Percentiles rank a stretch among this genome's conserved stretches.
phyloP scores from a whole-genome alignment of 2,888 invertebrate species.

The Tricholauxania praeusta region DNA sequence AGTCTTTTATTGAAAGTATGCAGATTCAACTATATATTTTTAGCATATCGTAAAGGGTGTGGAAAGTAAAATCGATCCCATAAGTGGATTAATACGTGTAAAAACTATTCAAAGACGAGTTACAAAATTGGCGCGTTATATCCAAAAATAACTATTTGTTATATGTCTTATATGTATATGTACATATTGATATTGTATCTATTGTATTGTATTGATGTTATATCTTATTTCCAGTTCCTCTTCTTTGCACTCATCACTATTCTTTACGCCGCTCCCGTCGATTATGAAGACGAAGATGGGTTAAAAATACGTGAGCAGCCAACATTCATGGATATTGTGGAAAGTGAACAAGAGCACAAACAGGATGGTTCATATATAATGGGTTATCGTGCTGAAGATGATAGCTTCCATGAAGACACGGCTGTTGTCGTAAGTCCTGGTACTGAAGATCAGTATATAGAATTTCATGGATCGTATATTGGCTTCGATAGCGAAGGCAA shows the following conservation, averaged over 20 bases:
- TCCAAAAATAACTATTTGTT: too few relatives aligned
- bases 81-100: too few relatives aligned
- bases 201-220: too few relatives aligned
- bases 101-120: too few relatives aligned
- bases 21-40: too few relatives aligned
- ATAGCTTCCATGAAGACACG: slow-evolving; percentile 60
- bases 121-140: too few relatives aligned
- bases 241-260: slow-evolving; percentile 41
- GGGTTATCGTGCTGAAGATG: slow-evolving; percentile 62
- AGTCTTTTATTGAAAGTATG: too few relatives aligned
- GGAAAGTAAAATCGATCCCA: too few relatives aligned
- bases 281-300: slow-evolving; percentile 1
- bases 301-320: too few relatives aligned
- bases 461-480: slow-evolving; percentile 62
- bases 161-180: too few relatives aligned
- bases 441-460: slow-evolving; percentile 55
- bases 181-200: too few relatives aligned
- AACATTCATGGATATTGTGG: slow-evolving; percentile 54
- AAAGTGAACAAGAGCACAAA: slow-evolving; percentile 56
- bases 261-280: slow-evolving; percentile 54
- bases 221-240: slow-evolving; percentile 37
- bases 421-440: slow-evolving; percentile 61
- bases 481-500: slow-evolving; percentile 62
- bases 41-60: too few relatives aligned
- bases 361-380: slow-evolving; percentile 63